phyloP scores from a whole-genome alignment of 2,888 invertebrate species.

The Sturmia bella region DNA sequence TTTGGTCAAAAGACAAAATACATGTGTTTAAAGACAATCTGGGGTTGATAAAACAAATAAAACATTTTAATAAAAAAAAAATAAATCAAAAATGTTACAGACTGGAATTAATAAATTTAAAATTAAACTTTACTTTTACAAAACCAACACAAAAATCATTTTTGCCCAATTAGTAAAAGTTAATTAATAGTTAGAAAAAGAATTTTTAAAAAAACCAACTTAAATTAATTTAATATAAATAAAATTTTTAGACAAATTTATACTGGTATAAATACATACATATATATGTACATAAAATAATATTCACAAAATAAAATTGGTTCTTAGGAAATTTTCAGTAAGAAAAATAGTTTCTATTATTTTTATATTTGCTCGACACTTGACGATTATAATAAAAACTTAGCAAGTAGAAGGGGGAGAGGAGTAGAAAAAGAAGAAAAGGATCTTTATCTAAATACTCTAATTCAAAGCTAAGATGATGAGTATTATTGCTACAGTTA shows the following conservation, averaged over 20 bases:
- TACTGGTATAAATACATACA: background rate
- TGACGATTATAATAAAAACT: conserved; percentile 5
- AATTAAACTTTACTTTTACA: no score
- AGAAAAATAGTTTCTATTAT: background rate
- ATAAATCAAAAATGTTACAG: no score
- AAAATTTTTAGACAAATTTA: background rate
- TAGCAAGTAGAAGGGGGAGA: conserved; percentile 23
- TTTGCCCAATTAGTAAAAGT: no score
- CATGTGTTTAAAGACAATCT: conserved; percentile 36
- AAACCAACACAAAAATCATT: no score
- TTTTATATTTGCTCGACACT: conserved; percentile 9
- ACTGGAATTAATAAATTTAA: no score
- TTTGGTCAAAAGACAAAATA: conserved; percentile 54
- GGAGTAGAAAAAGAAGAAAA: conserved; percentile 47
- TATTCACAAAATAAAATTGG: no score
- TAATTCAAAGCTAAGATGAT: conserved; percentile 54
- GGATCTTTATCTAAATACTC: conserved; percentile 49
- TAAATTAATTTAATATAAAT: background rate
- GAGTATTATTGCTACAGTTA: conserved; percentile 42
- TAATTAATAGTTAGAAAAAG: conserved; percentile 8
- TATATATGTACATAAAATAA: background rate
- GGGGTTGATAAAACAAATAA: no score
- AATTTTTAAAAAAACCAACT: conserved; percentile 4
- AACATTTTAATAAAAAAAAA: conserved; percentile 10
- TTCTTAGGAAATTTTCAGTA: conserved; percentile 12